Evolutionary conservation across 2,797 vertebrate species (phyloP).

Genomic region (Pampus argenteus): DNA sequence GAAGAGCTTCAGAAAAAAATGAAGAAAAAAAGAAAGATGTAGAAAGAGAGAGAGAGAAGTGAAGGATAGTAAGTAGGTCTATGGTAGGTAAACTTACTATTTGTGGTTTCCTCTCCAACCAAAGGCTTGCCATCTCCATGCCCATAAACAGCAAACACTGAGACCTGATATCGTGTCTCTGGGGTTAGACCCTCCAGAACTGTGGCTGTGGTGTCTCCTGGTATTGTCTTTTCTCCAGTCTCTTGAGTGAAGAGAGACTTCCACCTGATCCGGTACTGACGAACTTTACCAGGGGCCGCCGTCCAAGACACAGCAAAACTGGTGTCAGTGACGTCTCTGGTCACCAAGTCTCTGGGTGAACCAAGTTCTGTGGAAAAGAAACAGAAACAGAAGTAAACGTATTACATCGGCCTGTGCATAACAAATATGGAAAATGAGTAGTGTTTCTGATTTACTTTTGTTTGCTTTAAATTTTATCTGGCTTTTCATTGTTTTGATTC

Average conservation of each 20-base stretch:
- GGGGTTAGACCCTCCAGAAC: constrained; percentile 92
- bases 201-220: constrained; percentile 87
- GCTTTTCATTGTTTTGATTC: constrained; percentile 15
- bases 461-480: constrained; percentile 13
- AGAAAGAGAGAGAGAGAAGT: neutral
- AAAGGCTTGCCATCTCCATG: constrained; percentile 92
- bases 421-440: constrained; percentile 11
- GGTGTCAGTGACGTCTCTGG: constrained; percentile 93
- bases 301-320: constrained; percentile 92
- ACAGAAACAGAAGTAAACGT: neutral
- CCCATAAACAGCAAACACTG: constrained; percentile 91
- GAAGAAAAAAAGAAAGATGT: neutral
- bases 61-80: neutral
- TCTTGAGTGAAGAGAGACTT: constrained; percentile 92
- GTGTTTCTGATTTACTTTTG: constrained; percentile 7
- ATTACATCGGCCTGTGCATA: neutral
- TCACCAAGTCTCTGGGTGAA: constrained; percentile 92
- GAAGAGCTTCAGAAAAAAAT: neutral
- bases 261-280: constrained; percentile 91
- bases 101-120: constrained; percentile 93
- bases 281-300: constrained; percentile 93
- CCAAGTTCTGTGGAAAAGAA: constrained; percentile 87
- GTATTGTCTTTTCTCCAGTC: constrained; percentile 88
- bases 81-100: constrained; percentile 85
- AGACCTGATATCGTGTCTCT: constrained; percentile 95